Evolutionary conservation across 2,797 vertebrate genomes (phyloP), one percentile per base, ranked within the genome.

Genomic region (Heteromormyrus szaboi): DNA sequence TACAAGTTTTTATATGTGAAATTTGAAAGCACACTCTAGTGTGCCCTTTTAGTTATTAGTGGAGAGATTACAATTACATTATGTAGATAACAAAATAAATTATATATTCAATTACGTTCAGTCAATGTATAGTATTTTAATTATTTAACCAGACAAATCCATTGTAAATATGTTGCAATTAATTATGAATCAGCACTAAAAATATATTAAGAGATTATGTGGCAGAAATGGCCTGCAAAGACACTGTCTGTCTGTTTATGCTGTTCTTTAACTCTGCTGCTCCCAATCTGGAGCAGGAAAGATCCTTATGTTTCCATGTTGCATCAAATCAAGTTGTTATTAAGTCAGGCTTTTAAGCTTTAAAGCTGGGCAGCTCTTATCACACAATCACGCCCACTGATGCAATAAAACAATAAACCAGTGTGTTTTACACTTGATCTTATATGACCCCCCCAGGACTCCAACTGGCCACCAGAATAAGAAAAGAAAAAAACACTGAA

Each of bases 41-140:
- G 17, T 79, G 48, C 46, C 50, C 44, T 85, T 85, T 17, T 48
- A 50, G 25, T 53, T 53, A 41, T 29, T 54, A 79, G 37, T 19
- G 14, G 41, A 81, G 37, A 79, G 25, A 81, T 19, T 81, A 81
- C 76, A 46, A 81, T 81, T 44, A 46, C n/a, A 46, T 81, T 44
- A 44, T 44, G 14, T 1, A 79, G 72, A 41, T 44, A 79, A 44
- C 41, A 68, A 81, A 81, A 81, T 3, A 3, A 46, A 44, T 44
- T 46, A 81, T 19, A 81, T 46, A 81, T 81, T 81, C 76, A 46
- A 8, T 81, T 46, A 53, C 33, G 14, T 85, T 29, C 25, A 85
- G 50, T 51, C 44, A 81, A n/a, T 81, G 76, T 81, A 46, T 46
- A 46, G 76, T 81, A 81, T 81, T 81, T 81, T 85, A 85, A 85